Percentiles rank a stretch among this genome's conserved stretches.
phyloP scores from a whole-genome alignment of 2,888 invertebrate species.

The Glyphotaelius pellucidus region DNA sequence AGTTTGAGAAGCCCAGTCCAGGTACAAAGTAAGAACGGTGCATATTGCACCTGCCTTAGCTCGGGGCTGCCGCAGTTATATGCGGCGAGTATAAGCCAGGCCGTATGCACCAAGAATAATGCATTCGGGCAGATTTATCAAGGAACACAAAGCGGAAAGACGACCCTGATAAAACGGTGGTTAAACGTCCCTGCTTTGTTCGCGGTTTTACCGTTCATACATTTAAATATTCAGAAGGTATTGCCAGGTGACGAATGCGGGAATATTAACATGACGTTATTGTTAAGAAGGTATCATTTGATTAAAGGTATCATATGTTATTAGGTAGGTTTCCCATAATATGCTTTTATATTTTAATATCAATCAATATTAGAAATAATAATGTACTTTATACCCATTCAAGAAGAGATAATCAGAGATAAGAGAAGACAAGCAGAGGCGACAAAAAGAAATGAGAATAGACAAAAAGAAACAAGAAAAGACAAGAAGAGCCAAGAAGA shows the following conservation, averaged over 20 bases:
- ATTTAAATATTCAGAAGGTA: not conserved
- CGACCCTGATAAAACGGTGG: not conserved
- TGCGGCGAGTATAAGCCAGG: not conserved
- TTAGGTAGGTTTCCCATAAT: too few species aligned
- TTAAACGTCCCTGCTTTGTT: not conserved
- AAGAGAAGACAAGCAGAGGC: too few species aligned
- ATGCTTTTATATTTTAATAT: too few species aligned
- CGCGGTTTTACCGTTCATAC: not conserved
- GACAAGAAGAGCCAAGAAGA: too few species aligned
- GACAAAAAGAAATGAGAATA: too few species aligned
- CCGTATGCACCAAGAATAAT: slow-evolving; percentile 21
- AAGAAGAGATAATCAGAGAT: too few species aligned
- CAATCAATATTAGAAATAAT: too few species aligned
- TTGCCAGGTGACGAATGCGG: not conserved
- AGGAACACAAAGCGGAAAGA: slow-evolving; percentile 5
- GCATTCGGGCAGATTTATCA: slow-evolving; percentile 34
- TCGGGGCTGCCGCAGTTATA: slow-evolving; percentile 2
- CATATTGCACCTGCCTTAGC: slow-evolving; percentile 40
- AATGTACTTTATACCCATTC: too few species aligned
- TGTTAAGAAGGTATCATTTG: not conserved
- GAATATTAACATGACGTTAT: not conserved
- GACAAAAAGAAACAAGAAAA: too few species aligned
- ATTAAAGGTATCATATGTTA: not conserved
- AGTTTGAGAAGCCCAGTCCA: not conserved
- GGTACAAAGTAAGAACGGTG: not conserved